phyloP scores from a whole-genome alignment of 2,113 vertebrate genomes.

The Noturus placidus region DNA sequence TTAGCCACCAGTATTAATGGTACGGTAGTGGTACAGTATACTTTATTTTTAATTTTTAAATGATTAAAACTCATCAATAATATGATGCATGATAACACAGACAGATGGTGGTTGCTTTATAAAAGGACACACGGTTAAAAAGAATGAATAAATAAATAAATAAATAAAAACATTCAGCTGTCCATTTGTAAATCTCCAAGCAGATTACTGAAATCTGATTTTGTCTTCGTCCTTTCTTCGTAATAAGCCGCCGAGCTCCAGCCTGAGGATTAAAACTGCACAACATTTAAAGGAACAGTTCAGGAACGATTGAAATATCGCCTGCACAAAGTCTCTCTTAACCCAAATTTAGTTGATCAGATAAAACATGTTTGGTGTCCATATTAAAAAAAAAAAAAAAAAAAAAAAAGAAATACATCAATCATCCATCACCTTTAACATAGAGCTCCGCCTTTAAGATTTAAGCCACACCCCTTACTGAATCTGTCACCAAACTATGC shows the following conservation, averaged over 20 bases:
- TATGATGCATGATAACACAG: background rate
- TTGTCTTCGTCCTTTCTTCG: conserved; percentile 60
- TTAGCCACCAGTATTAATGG: background rate
- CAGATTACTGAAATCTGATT: conserved; percentile 72
- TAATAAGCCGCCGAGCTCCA: conserved; percentile 57
- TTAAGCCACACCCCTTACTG: background rate
- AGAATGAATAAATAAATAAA: conserved; percentile 52
- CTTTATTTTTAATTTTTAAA: background rate
- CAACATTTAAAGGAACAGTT: conserved; percentile 37
- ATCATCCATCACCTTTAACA: background rate
- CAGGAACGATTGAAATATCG: background rate
- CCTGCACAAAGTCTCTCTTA: conserved; percentile 1
- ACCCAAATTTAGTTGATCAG: background rate
- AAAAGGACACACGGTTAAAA: conserved; percentile 41
- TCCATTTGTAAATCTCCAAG: conserved; percentile 69
- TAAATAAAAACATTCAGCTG: conserved; percentile 48
- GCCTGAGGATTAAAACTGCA: conserved; percentile 60
- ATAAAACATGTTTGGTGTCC: background rate
- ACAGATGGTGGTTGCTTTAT: conserved; percentile 68
- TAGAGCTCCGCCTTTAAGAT: background rate
- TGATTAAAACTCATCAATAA: background rate
- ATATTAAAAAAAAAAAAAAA: background rate
- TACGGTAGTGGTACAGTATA: background rate
- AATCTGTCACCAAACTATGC: background rate
- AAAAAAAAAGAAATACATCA: background rate